phyloP scores from a whole-genome alignment of 2,113 vertebrate species.

The Marmota monax region DNA sequence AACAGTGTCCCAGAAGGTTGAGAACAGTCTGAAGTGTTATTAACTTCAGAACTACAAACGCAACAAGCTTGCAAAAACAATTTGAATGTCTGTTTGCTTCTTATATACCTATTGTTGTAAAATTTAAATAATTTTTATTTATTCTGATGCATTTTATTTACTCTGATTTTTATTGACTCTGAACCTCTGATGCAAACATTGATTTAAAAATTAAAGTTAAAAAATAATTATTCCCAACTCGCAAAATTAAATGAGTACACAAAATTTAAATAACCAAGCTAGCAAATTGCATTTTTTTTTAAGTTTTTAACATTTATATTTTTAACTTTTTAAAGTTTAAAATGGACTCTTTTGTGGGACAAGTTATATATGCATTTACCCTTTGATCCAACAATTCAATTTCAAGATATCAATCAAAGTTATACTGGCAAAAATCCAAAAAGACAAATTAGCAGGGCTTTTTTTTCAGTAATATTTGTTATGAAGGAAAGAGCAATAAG shows the following conservation, averaged over 20 bases:
- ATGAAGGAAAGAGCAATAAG: not conserved
- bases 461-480: not conserved
- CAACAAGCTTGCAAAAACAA: not conserved
- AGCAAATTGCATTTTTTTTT: not conserved
- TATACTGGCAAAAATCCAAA: not conserved
- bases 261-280: not conserved
- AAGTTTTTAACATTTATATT: not conserved
- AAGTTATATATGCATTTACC: not conserved
- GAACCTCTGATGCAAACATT: not conserved
- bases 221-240: not conserved
- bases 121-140: constrained; percentile 28
- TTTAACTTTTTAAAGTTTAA: not conserved
- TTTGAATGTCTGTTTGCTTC: not conserved
- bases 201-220: not conserved
- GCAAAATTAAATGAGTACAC: not conserved
- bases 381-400: not conserved
- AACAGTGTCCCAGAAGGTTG: not conserved
- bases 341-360: not conserved
- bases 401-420: not conserved
- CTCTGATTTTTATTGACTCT: not conserved
- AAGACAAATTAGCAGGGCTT: not conserved
- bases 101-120: not conserved
- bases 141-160: not conserved
- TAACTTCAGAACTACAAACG: not conserved
- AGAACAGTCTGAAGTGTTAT: not conserved